phyloP scores from a whole-genome alignment of 2,113 vertebrate species.

The Terrapene triunguis region DNA sequence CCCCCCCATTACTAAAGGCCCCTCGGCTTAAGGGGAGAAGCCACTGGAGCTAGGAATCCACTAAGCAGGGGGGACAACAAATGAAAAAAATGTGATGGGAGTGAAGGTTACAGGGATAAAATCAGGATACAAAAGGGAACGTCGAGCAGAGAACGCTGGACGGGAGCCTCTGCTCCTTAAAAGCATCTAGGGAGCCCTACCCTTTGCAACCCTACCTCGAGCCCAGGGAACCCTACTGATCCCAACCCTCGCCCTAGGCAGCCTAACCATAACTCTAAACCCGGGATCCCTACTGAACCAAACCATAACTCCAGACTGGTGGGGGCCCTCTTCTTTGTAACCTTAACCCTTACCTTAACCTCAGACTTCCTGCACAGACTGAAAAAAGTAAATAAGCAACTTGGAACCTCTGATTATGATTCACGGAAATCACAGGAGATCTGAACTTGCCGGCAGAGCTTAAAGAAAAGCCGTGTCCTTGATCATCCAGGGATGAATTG shows the following conservation, averaged over 20 bases:
- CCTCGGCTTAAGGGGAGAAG: not conserved
- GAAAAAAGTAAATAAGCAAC: constrained; percentile 61
- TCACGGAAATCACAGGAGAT: constrained; percentile 38
- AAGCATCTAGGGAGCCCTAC: too few species aligned
- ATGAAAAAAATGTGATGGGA: not conserved
- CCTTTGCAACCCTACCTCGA: too few species aligned
- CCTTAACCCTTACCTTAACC: not conserved
- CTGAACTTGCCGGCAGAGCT: not conserved
- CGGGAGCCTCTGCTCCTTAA: not conserved
- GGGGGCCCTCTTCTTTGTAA: too few species aligned
- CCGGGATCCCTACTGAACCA: too few species aligned
- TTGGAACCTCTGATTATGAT: constrained; percentile 53
- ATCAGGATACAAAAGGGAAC: not conserved
- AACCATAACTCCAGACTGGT: too few species aligned
- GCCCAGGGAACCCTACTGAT: too few species aligned
- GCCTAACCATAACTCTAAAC: too few species aligned
- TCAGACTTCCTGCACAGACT: constrained; percentile 66
- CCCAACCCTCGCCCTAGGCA: too few species aligned
- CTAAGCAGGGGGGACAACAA: too few species aligned
- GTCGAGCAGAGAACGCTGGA: not conserved
- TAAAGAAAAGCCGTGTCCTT: not conserved
- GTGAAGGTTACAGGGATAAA: not conserved
- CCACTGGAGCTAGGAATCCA: not conserved
- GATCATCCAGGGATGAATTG: not conserved
- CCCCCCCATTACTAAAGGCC: too few species aligned